phyloP scores from a whole-genome alignment of 1,140 invertebrate species.

The Yoshiicerus persimilis region DNA sequence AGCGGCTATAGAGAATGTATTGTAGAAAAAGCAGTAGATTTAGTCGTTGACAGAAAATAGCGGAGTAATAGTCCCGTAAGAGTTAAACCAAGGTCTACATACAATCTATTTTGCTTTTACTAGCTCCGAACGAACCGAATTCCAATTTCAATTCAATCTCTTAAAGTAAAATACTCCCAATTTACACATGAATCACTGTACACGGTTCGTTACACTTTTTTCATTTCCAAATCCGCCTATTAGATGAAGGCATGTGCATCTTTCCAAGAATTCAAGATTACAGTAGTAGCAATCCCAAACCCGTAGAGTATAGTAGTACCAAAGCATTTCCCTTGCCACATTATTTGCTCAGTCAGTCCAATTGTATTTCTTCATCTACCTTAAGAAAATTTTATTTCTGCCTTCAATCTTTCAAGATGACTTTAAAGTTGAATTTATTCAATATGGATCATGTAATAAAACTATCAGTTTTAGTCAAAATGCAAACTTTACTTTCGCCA shows the following conservation, averaged over 20 bases:
- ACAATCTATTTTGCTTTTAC: not conserved
- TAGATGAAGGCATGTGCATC: not conserved
- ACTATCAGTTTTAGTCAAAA: not conserved
- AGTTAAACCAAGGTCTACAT: not conserved
- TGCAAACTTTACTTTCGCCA: not conserved
- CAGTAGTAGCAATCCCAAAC: not conserved
- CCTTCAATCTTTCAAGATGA: not conserved
- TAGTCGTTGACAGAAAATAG: not conserved
- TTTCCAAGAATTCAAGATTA: not conserved
- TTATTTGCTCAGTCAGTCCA: not conserved
- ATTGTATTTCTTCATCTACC: slow-evolving; percentile 4
- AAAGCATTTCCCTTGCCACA: not conserved
- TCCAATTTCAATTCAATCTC: not conserved
- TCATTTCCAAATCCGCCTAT: not conserved
- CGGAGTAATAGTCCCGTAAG: not conserved
- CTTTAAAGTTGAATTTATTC: not conserved
- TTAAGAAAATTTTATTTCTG: not conserved
- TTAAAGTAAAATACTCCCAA: not conserved
- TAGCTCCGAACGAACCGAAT: not conserved
- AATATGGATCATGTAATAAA: not conserved
- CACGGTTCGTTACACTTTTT: not conserved
- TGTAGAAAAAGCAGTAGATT: not conserved
- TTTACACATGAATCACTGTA: slow-evolving; percentile 4
- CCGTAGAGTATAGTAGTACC: not conserved
- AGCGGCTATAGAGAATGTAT: not conserved